Base-by-base conservation (phyloP, 2,888 invertebrate genomes). In the Oligia latruncula region DNA sequence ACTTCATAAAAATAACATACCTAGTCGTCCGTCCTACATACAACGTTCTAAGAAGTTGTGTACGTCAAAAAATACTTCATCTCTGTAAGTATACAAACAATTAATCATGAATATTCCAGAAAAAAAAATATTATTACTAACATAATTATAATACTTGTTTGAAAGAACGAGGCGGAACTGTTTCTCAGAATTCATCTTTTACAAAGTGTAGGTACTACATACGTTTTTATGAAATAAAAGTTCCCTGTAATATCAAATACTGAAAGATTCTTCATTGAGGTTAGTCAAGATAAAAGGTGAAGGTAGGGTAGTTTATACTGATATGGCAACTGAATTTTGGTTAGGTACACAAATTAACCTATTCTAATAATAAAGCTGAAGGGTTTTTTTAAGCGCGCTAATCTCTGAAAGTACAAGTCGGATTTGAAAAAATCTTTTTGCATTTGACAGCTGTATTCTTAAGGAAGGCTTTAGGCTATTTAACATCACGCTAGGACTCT, bases 41-140 rank as follows among this genome's bases (percentile, higher is more conserved):
- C 81, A 77, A 76, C 72, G 79, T 92, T 92, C 91, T 77, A 81
- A 88, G 91, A 91, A 92, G 77, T 78, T 77, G 81, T 85, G 83
- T 84, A 84, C 81, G 89, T 91, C 88, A 89, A 81, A 87, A 84
- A 88, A 89, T 88, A 84, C 88, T 89, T 85, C 87, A 87, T 87
- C 78, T 83, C 77, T 86, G 84, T 87, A 40, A 40, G 40, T 40
- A 89, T 87, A 89, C 81, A 84, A 85, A 88, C 86, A 88, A 92
- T 91, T 84, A 91, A 92, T 92, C 91, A 91, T 87, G 87, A 82
- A 88, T 80, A 90, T 91, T 89, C 87, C 84, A 89, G 71, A 75
- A 89, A 86, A 83, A 85, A 75, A 67, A 84, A 84, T 82, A 74
- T 82, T 81, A 84, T 81, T 76, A 78, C 74, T 52, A 76, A 71